Percentiles rank a stretch among this genome's conserved stretches.
phyloP scores from a whole-genome alignment of 2,888 invertebrate genomes.

The Synergus itoensis region DNA sequence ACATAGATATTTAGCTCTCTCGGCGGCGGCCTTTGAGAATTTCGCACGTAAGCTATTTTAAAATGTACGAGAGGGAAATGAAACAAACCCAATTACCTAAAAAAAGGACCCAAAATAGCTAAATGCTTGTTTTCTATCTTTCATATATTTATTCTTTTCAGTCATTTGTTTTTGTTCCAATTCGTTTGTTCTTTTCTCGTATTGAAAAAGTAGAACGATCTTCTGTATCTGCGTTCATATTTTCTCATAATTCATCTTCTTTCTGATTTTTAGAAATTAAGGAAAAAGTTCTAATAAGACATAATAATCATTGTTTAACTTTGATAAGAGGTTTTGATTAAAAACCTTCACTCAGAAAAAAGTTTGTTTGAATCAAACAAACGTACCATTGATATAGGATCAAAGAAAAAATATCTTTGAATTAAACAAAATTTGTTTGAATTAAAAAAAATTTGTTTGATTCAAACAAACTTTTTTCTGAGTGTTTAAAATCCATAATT shows the following conservation, averaged over 20 bases:
- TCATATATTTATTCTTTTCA: not conserved
- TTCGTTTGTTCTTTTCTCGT: not conserved
- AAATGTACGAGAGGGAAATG: conserved; percentile 7
- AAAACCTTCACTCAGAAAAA: no score
- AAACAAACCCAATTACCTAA: conserved; percentile 4
- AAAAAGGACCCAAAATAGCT: not conserved
- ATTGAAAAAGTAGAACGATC: not conserved
- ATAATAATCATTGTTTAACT: not conserved
- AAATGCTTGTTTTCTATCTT: conserved; percentile 6
- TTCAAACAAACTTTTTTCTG: no score
- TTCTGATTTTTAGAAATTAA: not conserved
- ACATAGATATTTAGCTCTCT: conserved; percentile 32
- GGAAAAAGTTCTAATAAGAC: not conserved
- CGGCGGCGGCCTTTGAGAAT: conserved; percentile 31
- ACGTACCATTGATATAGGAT: no score
- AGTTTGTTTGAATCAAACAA: no score
- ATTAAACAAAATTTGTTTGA: no score
- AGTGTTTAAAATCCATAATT: no score
- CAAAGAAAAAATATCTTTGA: no score
- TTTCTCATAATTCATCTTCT: conserved; percentile 29
- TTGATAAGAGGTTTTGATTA: no score
- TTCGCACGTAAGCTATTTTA: conserved; percentile 25
- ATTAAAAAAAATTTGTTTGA: no score
- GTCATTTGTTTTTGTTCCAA: conserved; percentile 6
- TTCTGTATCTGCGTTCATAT: not conserved